phyloP scores from a whole-genome alignment of 2,888 invertebrate genomes.

The Drosophila testacea region DNA sequence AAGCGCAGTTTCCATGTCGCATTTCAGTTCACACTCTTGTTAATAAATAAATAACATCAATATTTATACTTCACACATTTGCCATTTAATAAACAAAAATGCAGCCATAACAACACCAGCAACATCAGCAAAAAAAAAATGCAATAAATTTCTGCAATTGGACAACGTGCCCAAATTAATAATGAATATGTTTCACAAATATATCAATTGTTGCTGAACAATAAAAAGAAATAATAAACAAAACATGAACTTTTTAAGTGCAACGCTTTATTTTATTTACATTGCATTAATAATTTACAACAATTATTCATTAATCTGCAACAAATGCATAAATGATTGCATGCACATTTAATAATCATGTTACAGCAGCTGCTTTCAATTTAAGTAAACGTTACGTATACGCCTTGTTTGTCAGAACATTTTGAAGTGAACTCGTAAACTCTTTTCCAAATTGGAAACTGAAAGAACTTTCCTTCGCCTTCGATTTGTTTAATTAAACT shows the following conservation, averaged over 20 bases:
- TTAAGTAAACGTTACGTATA: slow-evolving; percentile 24
- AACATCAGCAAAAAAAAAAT: slow-evolving; percentile 1
- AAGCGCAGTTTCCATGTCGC: slow-evolving; percentile 21
- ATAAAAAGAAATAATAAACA: slow-evolving; percentile 14
- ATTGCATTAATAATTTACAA: slow-evolving; percentile 46
- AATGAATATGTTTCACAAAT: slow-evolving; percentile 47
- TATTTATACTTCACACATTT: slow-evolving; percentile 64
- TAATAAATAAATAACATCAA: slow-evolving; percentile 62
- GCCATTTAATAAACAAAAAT: slow-evolving; percentile 51
- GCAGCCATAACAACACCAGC: slow-evolving; percentile 5
- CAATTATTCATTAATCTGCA: slow-evolving; percentile 47
- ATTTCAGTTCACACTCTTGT: slow-evolving; percentile 42
- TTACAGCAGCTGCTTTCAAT: slow-evolving; percentile 4
- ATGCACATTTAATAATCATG: background rate
- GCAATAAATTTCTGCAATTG: slow-evolving; percentile 22
- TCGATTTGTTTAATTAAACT: slow-evolving; percentile 41
- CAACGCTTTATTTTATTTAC: slow-evolving; percentile 26
- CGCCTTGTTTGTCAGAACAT: background rate
- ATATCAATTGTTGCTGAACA: slow-evolving; percentile 43
- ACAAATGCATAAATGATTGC: slow-evolving; percentile 41
- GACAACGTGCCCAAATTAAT: slow-evolving; percentile 45
- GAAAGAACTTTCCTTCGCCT: background rate
- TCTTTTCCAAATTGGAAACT: background rate
- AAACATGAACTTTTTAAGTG: slow-evolving; percentile 21
- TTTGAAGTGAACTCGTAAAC: slow-evolving; percentile 10